A percentile compares a stretch with the other conserved stretches of the same genome.
Conservation (phyloP, 2,113 vertebrate genomes). For the Rhabdomys dilectus region DNA sequence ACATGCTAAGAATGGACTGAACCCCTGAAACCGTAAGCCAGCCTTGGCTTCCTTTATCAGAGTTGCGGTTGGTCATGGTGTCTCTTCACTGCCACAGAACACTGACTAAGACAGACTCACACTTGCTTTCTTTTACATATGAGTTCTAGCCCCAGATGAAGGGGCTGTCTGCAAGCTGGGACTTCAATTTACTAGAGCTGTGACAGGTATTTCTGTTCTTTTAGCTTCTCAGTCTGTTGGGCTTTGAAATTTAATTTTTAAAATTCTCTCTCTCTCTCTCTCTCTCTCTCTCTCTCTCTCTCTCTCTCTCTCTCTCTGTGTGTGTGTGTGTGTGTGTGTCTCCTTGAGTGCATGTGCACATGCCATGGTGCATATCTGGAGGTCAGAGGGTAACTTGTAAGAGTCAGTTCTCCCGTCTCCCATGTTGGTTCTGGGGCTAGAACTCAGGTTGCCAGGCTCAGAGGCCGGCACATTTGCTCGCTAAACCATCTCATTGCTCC, state of each 20-base stretch:
- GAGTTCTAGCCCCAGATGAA: too few relatives aligned
- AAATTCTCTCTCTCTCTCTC: neutral
- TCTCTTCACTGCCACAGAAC: neutral
- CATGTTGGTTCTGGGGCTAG: neutral
- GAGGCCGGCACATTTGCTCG: neutral
- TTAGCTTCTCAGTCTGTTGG: neutral
- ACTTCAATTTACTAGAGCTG: neutral
- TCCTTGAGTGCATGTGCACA: neutral
- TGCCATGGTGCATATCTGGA: neutral
- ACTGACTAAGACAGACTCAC: neutral
- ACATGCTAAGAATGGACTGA: neutral
- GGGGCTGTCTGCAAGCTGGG: neutral
- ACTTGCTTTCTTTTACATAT: neutral
- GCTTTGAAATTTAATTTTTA: neutral
- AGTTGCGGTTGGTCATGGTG: neutral
- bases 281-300: too few relatives aligned
- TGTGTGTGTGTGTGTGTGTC: neutral
- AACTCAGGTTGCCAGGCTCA: neutral
- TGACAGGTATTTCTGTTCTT: neutral
- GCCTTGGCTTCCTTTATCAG: neutral
- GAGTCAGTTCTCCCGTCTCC: neutral
- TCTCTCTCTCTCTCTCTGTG: too few relatives aligned
- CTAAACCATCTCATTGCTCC: neutral
- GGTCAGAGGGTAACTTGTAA: neutral
- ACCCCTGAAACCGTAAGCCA: neutral